Base-by-base conservation (phyloP, 2,888 invertebrate species). In the Teleogryllus oceanicus region DNA sequence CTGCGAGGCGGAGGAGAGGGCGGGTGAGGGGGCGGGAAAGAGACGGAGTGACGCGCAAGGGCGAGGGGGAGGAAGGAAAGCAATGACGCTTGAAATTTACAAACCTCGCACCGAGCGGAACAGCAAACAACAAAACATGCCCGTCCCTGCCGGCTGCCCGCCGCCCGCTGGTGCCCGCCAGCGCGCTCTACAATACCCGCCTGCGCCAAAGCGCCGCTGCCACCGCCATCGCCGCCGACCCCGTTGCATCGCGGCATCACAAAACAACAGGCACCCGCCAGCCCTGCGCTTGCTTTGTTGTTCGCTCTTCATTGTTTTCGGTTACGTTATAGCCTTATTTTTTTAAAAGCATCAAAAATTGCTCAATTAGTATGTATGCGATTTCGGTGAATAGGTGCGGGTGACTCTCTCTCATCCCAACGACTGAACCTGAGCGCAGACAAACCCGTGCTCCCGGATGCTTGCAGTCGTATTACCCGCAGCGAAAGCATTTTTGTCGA, bases 41-140 rank as follows among this genome's bases (percentile, higher is more conserved):
- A 62, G 62, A 18, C 62, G 62, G n/a, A 50, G 20, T n/a, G 50
- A 50, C n/a, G 50, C 20, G 78, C 20, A n/a, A 37, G 21, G 49
- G 74, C n/a, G 74, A 75, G 77, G 16, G 74, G 21, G 24, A 74
- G 76, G 76, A 79, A 76, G 78, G 78, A 78, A 74, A 49, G 80
- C 77, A 78, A 78, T 78, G 78, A 78, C 78, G 78, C 78, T 78
- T 78, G 78, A 78, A 78, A 78, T 78, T 78, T 78, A 78, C 78
- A 78, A 78, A 78, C 78, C 75, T 75, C 75, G 78, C 74, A 74
- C 49, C 78, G 78, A 78, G 78, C 78, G 78, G 78, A 78, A 78
- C 78, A 78, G 51, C 78, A 78, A 78, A 78, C 78, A 78, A 49
- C 78, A 74, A 78, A 78, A 78, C 78, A 74, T 21, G 62, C n/a